A percentile compares a stretch with the other conserved stretches of the same genome.
Conservation (phyloP, 2,888 invertebrate species). For the Caprella mutica region DNA sequence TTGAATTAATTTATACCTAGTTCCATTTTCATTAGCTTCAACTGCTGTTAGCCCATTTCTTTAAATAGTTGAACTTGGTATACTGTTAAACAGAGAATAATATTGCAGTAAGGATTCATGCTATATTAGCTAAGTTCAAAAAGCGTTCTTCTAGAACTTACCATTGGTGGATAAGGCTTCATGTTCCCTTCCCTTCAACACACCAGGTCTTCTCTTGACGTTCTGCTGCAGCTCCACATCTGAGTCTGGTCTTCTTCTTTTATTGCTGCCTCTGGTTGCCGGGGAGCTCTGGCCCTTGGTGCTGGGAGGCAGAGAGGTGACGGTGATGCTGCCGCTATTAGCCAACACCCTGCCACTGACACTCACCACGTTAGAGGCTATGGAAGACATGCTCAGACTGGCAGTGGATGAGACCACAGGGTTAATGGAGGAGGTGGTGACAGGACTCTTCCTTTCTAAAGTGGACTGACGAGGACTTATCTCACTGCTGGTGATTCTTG, state of each 20-base stretch:
- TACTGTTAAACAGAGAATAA: too few species aligned
- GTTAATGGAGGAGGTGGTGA: background rate
- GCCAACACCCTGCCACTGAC: background rate
- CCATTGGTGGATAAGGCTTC: too few species aligned
- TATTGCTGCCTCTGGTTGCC: slow-evolving; percentile 38
- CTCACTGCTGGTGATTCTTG: slow-evolving; percentile 36
- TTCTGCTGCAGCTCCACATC: too few species aligned
- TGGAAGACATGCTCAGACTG: slow-evolving; percentile 1
- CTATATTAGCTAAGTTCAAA: too few species aligned
- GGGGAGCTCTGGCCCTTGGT: background rate
- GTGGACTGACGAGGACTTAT: slow-evolving; percentile 26
- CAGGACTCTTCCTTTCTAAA: slow-evolving; percentile 26
- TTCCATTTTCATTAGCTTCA: too few species aligned
- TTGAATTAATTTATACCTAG: too few species aligned
- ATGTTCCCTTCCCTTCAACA: too few species aligned
- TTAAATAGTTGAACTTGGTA: too few species aligned
- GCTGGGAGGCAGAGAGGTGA: background rate
- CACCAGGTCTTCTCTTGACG: too few species aligned
- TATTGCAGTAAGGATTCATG: too few species aligned
- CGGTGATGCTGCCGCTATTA: slow-evolving; percentile 8
- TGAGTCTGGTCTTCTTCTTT: slow-evolving; percentile 66
- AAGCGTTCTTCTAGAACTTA: too few species aligned
- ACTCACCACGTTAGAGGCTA: background rate
- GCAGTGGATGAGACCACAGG: background rate
- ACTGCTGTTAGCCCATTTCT: too few species aligned